A percentile compares a stretch with the other conserved stretches of the same genome.
Evolutionary conservation across 2,113 vertebrate species (phyloP).

Genomic region (Stegostoma tigrinum): DNA sequence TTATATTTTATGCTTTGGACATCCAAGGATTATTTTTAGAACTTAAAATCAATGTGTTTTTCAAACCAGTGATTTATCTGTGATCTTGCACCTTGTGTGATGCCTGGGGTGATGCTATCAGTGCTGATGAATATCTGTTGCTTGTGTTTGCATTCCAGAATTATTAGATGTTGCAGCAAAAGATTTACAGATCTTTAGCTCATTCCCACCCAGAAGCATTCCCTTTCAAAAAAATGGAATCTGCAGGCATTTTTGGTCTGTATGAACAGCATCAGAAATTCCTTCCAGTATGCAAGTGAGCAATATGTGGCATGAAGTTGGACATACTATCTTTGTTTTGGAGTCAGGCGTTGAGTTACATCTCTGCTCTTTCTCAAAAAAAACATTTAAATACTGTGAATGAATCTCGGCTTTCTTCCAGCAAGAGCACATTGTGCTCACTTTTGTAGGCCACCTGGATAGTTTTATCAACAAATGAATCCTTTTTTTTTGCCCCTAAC

Average conservation of each 20-base stretch:
- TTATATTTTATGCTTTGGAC: not conserved
- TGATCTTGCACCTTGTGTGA: not conserved
- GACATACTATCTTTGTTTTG: not conserved
- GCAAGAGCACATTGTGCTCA: not conserved
- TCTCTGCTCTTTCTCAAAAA: not conserved
- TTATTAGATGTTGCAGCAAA: constrained; percentile 27
- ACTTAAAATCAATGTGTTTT: not conserved
- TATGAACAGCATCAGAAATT: not conserved
- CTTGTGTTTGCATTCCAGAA: constrained; percentile 34
- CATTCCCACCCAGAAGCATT: constrained; percentile 5
- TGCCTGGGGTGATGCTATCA: not conserved
- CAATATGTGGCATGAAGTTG: not conserved
- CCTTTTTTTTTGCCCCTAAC: not conserved
- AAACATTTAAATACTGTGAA: not conserved
- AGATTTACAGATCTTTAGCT: constrained; percentile 18
- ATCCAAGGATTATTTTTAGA: not conserved
- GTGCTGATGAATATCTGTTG: not conserved
- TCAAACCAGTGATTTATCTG: not conserved
- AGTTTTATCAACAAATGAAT: not conserved
- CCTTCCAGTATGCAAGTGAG: not conserved
- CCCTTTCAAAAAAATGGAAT: not conserved
- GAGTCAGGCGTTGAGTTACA: not conserved
- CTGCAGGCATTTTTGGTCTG: not conserved
- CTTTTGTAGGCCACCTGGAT: not conserved
- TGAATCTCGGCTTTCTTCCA: not conserved